Percentiles rank a stretch among this genome's conserved stretches.
Conservation (phyloP, 2,113 vertebrate genomes). For the zebrafish (Danio rerio) region GRCz12tu NC_133181.1:41510501-41511000, state of each 20-base stretch:
- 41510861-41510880: no score
- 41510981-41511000: no score
- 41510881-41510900: no score
- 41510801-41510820: no score
- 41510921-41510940: no score
- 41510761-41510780: background rate
- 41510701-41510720: background rate
- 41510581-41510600: constrained; percentile 37
- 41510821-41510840: no score
- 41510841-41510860: no score
- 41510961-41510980: no score
- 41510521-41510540: constrained; percentile 10
- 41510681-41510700: constrained; percentile 11
- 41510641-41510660: background rate
- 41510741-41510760: background rate
- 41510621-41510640: background rate
- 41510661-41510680: background rate
- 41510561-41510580: constrained; percentile 46
- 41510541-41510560: constrained; percentile 21
- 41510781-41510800: background rate
- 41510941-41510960: no score
- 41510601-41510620: constrained; percentile 10
- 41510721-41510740: background rate
- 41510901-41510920: no score
- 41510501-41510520: constrained; percentile 41